Evolutionary conservation across 2,797 vertebrate genomes (phyloP).

Genomic region (Sebastes trivittatus): DNA sequence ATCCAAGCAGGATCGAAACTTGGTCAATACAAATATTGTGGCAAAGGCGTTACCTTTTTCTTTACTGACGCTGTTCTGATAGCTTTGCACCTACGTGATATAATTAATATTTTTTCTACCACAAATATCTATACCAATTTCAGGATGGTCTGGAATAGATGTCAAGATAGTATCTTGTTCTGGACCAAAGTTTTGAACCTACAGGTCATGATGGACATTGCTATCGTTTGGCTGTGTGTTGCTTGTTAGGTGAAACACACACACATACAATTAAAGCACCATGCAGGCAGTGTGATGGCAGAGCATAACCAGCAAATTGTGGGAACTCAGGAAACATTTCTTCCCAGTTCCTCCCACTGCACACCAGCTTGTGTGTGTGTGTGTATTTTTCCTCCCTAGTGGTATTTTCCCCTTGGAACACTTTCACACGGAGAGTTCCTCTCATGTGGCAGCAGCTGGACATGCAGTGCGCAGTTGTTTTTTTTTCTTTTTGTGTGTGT

Average conservation of each 20-base stretch:
- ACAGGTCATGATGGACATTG: not conserved
- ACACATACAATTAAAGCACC: not conserved
- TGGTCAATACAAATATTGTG: no score
- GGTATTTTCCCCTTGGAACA: slow-evolving; percentile 58
- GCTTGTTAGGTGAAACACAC: not conserved
- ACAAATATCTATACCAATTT: no score
- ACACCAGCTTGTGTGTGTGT: slow-evolving; percentile 7
- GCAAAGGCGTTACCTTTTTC: no score
- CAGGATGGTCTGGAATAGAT: not conserved
- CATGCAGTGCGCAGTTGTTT: not conserved
- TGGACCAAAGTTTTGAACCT: not conserved
- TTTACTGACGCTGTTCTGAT: no score
- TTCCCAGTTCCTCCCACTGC: slow-evolving; percentile 17
- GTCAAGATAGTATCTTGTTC: not conserved
- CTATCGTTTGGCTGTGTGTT: not conserved
- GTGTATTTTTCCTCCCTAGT: slow-evolving; percentile 36
- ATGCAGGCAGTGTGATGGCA: not conserved
- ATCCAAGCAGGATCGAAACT: no score
- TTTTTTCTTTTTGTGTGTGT: not conserved
- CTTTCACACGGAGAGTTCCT: slow-evolving; percentile 65
- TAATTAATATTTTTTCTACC: no score
- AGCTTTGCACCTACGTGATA: no score
- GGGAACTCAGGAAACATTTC: slow-evolving; percentile 68
- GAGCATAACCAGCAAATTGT: slow-evolving; percentile 38
- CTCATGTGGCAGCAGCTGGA: slow-evolving; percentile 55